phyloP scores from a whole-genome alignment of 2,797 vertebrate genomes.

The Iguana delicatissima region DNA sequence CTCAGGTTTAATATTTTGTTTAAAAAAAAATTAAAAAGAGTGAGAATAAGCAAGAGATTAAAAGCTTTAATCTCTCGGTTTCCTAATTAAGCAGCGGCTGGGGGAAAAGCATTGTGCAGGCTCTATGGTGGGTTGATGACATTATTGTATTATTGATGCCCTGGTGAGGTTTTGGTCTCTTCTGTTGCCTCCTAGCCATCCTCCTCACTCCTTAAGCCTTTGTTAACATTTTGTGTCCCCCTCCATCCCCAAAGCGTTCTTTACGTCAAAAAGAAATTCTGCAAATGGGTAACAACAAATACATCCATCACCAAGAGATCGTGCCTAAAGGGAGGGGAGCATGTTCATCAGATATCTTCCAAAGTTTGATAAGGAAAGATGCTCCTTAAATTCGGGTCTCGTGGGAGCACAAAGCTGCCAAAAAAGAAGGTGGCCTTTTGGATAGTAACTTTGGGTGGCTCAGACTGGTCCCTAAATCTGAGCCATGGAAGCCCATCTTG shows the following conservation, averaged over 20 bases:
- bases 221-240: constrained; percentile 51
- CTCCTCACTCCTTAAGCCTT: constrained; percentile 30
- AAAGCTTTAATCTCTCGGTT: constrained; percentile 71
- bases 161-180: constrained; percentile 61
- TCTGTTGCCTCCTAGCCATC: constrained; percentile 59
- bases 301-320: constrained; percentile 57
- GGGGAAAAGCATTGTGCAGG: constrained; percentile 56
- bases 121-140: constrained; percentile 56
- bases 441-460: not conserved
- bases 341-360: constrained; percentile 43
- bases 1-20: not conserved
- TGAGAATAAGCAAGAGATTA: constrained; percentile 60
- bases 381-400: constrained; percentile 41
- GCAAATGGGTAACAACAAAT: constrained; percentile 73
- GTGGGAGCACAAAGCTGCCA: constrained; percentile 44
- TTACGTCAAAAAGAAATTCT: constrained; percentile 52
- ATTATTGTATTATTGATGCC: constrained; percentile 73
- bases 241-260: constrained; percentile 19
- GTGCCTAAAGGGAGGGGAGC: constrained; percentile 18
- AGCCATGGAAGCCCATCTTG: not conserved
- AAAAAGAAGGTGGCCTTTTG: constrained; percentile 38
- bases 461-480: constrained; percentile 45
- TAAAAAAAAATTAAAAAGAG: constrained; percentile 36
- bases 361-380: constrained; percentile 62
- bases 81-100: constrained; percentile 74